Base-by-base conservation (phyloP, 2,113 vertebrate genomes). In the Campylomormyrus tamandua region DNA sequence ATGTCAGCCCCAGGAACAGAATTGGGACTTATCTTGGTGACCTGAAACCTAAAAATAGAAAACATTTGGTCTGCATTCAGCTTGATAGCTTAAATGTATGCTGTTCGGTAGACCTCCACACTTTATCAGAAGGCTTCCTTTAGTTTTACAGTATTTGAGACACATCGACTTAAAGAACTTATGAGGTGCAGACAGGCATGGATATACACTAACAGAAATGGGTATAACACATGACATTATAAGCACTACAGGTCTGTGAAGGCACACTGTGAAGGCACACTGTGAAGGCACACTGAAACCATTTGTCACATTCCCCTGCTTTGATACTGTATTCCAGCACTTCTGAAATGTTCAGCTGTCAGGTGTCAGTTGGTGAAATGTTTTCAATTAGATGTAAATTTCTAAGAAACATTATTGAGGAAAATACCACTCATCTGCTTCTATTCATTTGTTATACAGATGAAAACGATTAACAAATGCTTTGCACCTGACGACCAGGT, bases 401-500 rank as follows among this genome's bases (percentile, higher is more conserved):
- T 46, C 42, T 48, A 50, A 86, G 42, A 49, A 45, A 86, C 24
- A n/a, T 13, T 27, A 86, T 5, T 31, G 42, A 13, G 27, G 6
- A 35, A 87, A 48, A 52, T 52, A 42, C 1, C 46, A 6, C 1
- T 87, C 56, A 58, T 88, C 39, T 66, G n/a, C 21, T 80, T 46
- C n/a, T 89, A 6, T 92, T 74, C 89, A 2, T 86, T 83, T 91
- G 35, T 58, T 90, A 93, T 87, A 1, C 91, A 99, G 98, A 97
- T 98, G 92, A 97, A 98, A 94, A 95, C 96, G 92, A 92, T 95
- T 90, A 98, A 98, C 93, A 97, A 96, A 93, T 96, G 95, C 95
- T 96, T 95, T 90, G 96, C 97, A 90, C 94, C 97, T 24, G 96
- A 96, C 90, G 96, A 98, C 31, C 97, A 98, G 97, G 98, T 99